A percentile compares a stretch with the other conserved stretches of the same genome.
Conservation (phyloP, 2,888 invertebrate species). For the Acanthococcus lagerstroemiae region DNA sequence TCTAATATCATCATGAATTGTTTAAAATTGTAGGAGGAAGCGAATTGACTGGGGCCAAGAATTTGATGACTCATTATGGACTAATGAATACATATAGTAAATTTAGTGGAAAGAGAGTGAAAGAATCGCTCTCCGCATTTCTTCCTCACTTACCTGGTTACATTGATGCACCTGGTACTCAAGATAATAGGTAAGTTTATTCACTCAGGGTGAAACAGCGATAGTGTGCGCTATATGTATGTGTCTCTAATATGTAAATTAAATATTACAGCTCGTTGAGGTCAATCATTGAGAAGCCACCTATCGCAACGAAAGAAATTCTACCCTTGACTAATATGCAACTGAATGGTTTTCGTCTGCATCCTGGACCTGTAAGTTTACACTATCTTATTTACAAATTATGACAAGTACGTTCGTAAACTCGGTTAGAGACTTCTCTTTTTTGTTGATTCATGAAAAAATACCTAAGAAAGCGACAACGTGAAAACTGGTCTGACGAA, state of each 20-base stretch:
- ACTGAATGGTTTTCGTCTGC: constrained; percentile 83
- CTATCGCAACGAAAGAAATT: constrained; percentile 83
- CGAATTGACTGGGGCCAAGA: constrained; percentile 89
- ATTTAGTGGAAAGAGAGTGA: constrained; percentile 91
- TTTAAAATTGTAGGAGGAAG: constrained; percentile 58
- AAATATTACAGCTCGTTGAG: constrained; percentile 75
- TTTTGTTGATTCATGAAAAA: not conserved
- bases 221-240: no score
- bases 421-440: not conserved
- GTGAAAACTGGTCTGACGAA: not conserved
- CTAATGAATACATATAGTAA: constrained; percentile 95
- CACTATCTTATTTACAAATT: no score
- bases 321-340: constrained; percentile 76
- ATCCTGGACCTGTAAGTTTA: constrained; percentile 72
- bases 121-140: constrained; percentile 90
- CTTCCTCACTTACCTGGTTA: constrained; percentile 90
- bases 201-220: no score
- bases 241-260: no score
- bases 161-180: constrained; percentile 77
- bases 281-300: constrained; percentile 90
- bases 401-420: no score
- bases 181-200: constrained; percentile 57
- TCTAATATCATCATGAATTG: not conserved
- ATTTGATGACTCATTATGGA: constrained; percentile 93
- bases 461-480: not conserved